These are phyloP conservation scores for Agrilus cyanescens DNA, from an alignment of 2,888 invertebrate species.

Conservation along the genomic window DNA sequence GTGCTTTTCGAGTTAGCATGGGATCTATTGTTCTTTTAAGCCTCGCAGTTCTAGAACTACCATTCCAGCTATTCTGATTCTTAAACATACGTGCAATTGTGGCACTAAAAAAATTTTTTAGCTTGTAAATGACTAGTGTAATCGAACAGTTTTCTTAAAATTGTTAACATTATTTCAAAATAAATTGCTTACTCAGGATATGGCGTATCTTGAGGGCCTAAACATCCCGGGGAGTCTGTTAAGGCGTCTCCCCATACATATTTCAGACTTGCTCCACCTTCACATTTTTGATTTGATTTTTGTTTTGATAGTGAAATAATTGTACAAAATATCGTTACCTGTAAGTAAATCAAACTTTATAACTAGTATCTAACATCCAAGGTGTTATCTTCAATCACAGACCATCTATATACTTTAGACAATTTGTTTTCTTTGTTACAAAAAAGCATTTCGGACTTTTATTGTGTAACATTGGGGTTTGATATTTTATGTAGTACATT, in stretches of 20 bases:
- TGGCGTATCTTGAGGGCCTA: constrained; percentile 71
- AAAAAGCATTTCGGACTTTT: no score
- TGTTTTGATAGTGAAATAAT: constrained; percentile 19
- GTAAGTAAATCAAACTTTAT: constrained; percentile 24
- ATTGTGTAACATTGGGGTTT: no score
- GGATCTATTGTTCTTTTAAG: constrained; percentile 56
- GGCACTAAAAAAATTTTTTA: constrained; percentile 45
- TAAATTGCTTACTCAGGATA: constrained; percentile 63
- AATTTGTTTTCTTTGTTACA: no score
- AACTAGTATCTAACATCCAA: no score
- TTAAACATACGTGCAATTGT: constrained; percentile 61
- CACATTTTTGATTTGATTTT: constrained; percentile 36
- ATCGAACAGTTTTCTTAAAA: background rate
- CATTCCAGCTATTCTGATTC: constrained; percentile 51
- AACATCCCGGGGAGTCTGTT: constrained; percentile 60
- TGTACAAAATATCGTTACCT: constrained; percentile 19
- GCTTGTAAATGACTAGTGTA: background rate
- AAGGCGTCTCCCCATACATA: constrained; percentile 84
- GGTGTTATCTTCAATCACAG: background rate
- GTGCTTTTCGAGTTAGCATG: constrained; percentile 56
- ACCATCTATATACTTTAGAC: background rate
- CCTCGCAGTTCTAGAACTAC: constrained; percentile 56
- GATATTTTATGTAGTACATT: no score
- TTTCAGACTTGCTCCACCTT: constrained; percentile 56
- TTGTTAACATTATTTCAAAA: background rate